Evolutionary conservation across 2,888 invertebrate species (phyloP).

Genomic region (Anthrax anthrax): DNA sequence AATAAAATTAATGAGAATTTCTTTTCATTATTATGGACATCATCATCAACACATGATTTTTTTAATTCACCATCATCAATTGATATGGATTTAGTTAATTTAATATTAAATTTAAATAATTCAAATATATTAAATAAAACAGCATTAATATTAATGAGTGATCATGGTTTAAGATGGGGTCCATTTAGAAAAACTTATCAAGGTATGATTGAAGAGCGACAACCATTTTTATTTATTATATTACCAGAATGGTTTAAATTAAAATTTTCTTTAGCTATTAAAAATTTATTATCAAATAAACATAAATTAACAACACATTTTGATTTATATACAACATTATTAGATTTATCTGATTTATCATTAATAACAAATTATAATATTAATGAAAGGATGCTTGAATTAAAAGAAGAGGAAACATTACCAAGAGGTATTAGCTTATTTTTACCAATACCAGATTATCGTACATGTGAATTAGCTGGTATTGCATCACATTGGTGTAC

Average conservation of each 20-base stretch:
- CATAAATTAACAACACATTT: slow-evolving; percentile 67
- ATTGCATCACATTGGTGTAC: slow-evolving; percentile 82
- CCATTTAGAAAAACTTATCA: slow-evolving; percentile 66
- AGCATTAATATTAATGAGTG: slow-evolving; percentile 61
- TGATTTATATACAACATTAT: slow-evolving; percentile 67
- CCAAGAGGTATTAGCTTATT: slow-evolving; percentile 63
- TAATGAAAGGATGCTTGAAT: slow-evolving; percentile 26
- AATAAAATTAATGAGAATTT: slow-evolving; percentile 38
- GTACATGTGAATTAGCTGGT: slow-evolving; percentile 63
- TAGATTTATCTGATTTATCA: slow-evolving; percentile 46
- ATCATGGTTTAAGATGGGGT: slow-evolving; percentile 84
- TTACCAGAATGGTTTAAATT: slow-evolving; percentile 58
- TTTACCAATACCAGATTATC: slow-evolving; percentile 48
- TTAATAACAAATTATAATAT: slow-evolving; percentile 33
- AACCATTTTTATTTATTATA: slow-evolving; percentile 63
- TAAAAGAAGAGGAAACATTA: slow-evolving; percentile 28
- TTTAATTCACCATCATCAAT: slow-evolving; percentile 63
- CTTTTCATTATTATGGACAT: slow-evolving; percentile 76
- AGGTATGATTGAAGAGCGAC: slow-evolving; percentile 72
- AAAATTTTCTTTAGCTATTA: slow-evolving; percentile 44
- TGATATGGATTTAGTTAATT: slow-evolving; percentile 38
- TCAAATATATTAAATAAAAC: slow-evolving; percentile 44
- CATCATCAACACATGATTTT: slow-evolving; percentile 70
- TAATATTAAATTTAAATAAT: slow-evolving; percentile 15
- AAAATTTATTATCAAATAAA: slow-evolving; percentile 51